Percentiles rank a stretch among this genome's conserved stretches.
phyloP scores from a whole-genome alignment of 2,888 invertebrate genomes.

The Amphipyra berbera region DNA sequence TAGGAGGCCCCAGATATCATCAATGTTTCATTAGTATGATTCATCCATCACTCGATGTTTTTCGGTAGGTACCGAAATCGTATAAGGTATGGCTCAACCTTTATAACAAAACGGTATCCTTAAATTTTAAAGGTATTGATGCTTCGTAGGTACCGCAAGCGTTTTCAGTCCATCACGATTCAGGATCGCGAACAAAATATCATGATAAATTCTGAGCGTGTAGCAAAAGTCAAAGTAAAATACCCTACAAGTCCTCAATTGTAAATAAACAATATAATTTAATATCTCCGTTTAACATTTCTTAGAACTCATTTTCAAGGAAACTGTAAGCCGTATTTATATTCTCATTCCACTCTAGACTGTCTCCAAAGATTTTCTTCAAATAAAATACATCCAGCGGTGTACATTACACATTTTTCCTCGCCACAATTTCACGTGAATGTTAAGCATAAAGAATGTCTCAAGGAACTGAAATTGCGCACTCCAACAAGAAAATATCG shows the following conservation, averaged over 20 bases:
- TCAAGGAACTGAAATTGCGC: conserved; percentile 70
- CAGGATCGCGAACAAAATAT: too few relatives aligned
- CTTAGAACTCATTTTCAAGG: conserved; percentile 32
- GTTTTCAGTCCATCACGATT: too few relatives aligned
- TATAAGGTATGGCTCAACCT: too few relatives aligned
- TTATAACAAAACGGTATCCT: too few relatives aligned
- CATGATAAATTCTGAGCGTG: too few relatives aligned
- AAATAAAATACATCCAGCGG: conserved; percentile 51
- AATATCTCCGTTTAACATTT: conserved; percentile 11
- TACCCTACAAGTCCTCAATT: neutral
- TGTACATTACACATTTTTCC: conserved; percentile 57
- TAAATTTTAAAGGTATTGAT: too few relatives aligned
- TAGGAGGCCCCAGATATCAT: too few relatives aligned
- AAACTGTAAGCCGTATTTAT: conserved; percentile 50
- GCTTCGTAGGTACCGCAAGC: too few relatives aligned
- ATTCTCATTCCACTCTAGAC: conserved; percentile 25
- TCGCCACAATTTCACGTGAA: conserved; percentile 56
- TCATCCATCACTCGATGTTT: too few relatives aligned
- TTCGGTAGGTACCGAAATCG: too few relatives aligned
- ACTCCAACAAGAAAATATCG: conserved; percentile 63
- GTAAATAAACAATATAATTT: conserved; percentile 3
- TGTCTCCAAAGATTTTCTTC: conserved; percentile 52
- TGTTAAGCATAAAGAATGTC: conserved; percentile 67
- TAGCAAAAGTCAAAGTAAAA: too few relatives aligned
- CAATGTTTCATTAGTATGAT: too few relatives aligned